Evolutionary conservation across 2,888 invertebrate species (phyloP).

Genomic region (Sclerodermus sp.): DNA sequence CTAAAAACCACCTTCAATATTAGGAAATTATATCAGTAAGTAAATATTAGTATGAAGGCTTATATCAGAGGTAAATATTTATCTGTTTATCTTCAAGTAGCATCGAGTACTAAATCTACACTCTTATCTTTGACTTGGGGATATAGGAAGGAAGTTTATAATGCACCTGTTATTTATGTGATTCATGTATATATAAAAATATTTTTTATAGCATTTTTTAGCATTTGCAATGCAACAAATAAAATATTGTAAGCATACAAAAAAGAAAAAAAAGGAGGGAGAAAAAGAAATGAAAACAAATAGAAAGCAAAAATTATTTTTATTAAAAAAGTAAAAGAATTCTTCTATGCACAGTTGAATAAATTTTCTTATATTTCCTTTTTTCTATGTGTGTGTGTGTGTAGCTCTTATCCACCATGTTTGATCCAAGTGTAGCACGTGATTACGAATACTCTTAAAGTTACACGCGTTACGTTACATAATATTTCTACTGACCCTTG

Average conservation of each 20-base stretch:
- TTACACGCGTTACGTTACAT: slow-evolving; percentile 25
- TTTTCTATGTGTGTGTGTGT: no score
- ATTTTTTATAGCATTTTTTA: no score
- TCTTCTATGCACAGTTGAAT: no score
- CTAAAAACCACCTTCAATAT: no score
- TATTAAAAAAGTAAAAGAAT: no score
- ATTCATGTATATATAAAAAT: background rate
- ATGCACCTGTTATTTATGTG: slow-evolving; percentile 9
- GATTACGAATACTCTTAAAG: no score
- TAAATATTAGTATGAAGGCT: slow-evolving; percentile 17
- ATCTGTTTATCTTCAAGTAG: slow-evolving; percentile 15
- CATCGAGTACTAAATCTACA: slow-evolving; percentile 14
- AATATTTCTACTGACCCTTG: slow-evolving; percentile 26
- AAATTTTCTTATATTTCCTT: no score
- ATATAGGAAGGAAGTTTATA: background rate
- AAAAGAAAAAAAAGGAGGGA: background rate
- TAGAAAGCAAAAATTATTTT: background rate
- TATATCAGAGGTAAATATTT: slow-evolving; percentile 28
- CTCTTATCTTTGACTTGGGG: slow-evolving; percentile 33
- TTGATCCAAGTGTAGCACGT: no score
- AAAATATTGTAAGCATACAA: background rate
- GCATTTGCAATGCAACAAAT: no score
- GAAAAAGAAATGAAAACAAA: slow-evolving; percentile 2
- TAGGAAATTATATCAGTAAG: background rate
- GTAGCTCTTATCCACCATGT: no score